Conservation (phyloP, 2,888 invertebrate species). For the Pheosia tremula region DNA sequence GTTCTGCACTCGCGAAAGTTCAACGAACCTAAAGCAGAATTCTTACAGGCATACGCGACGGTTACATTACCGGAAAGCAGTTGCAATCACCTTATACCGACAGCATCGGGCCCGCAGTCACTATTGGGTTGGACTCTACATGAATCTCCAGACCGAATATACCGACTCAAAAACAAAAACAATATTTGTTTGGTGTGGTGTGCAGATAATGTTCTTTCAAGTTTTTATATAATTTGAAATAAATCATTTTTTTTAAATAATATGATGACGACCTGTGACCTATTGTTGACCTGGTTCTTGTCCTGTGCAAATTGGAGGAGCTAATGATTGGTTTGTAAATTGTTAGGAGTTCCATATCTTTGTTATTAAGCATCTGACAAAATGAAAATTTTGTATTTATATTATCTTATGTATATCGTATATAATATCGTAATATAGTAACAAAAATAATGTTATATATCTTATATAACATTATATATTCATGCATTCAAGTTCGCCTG, state of each 20-base stretch:
- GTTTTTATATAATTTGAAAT: background rate
- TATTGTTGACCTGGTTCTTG: background rate
- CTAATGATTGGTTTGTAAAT: slow-evolving; percentile 10
- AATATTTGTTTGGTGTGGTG: background rate
- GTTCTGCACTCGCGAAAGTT: slow-evolving; percentile 83
- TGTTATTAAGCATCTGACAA: too few relatives aligned
- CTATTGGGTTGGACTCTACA: slow-evolving; percentile 14
- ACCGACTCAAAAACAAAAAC: background rate
- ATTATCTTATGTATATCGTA: too few relatives aligned
- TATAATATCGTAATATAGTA: too few relatives aligned
- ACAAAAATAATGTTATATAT: too few relatives aligned
- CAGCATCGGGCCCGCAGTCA: slow-evolving; percentile 30
- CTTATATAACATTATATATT: too few relatives aligned
- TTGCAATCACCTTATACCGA: slow-evolving; percentile 66
- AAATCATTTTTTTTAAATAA: background rate
- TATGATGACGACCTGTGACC: background rate
- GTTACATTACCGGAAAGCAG: slow-evolving; percentile 83
- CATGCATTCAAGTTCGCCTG: background rate
- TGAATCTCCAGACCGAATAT: background rate
- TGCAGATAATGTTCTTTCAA: background rate
- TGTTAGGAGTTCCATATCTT: too few relatives aligned
- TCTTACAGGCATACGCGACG: slow-evolving; percentile 79
- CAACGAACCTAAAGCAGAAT: slow-evolving; percentile 80
- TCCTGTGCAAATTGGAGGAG: background rate
- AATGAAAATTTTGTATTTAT: too few relatives aligned